Evolutionary conservation across 1,140 invertebrate genomes (phyloP), one percentile per base, ranked within the genome.

Genomic region (Latrodectus geometricus): DNA sequence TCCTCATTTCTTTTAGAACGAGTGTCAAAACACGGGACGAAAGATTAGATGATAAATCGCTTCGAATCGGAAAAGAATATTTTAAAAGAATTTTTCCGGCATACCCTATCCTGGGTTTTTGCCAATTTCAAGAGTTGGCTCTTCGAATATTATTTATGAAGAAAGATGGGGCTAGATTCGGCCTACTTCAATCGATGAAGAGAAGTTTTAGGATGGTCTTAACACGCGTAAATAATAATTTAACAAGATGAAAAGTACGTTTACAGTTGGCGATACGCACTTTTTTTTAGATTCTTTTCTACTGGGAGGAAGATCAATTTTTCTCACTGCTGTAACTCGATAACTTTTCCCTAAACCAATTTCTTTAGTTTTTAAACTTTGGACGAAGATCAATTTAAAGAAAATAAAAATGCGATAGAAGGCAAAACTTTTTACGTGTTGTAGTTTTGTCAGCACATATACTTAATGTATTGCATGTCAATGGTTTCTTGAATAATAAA

Each of bases 11-110:
- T 78, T 78, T 78, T 35, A 11, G 23, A 35, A n/a, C 80, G 70
- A 48, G 79, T 83, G 80, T 83, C 80, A 83, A 83, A 61, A 66
- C 52, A 65, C 68, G 54, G 56, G 70, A n/a, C 23, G 80, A 74
- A 74, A 83, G 80, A 83, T 83, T 83, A 83, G 70, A 83, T 83
- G 80, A 83, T 83, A 83, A 74, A 83, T 83, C 80, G 80, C 70
- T 49, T 20, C 48, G 80, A 83, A 83, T 83, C 74, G 70, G 80
- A 49, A 74, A 83, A 83, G 80, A 83, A 83, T 74, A 83, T 83
- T 83, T 83, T 83, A 74, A 83, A 83, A 74, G 69, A 74, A 83
- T 83, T 74, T 74, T 12, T 20, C 50, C n/a, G 4, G 11, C 23
- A 15, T 48, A 12, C 20, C 20, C 8, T 23, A 21, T n/a, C 23